phyloP scores from a whole-genome alignment of 23 tunicate genomes.

The Styela plicata region DNA sequence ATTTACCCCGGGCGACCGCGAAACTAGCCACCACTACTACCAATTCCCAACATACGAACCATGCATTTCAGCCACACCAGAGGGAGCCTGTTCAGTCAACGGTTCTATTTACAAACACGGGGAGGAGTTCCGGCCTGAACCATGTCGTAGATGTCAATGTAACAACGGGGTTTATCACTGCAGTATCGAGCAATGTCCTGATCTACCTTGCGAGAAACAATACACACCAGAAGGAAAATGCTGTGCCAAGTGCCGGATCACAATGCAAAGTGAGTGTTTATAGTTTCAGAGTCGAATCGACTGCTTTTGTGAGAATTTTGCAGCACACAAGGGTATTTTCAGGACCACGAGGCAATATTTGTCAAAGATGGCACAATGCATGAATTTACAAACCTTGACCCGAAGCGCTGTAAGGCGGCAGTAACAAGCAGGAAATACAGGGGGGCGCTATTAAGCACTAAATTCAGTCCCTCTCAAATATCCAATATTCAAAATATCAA shows the following conservation, averaged over 20 bases:
- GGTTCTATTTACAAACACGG: constrained; percentile 50
- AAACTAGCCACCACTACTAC: neutral
- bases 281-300: too few species aligned
- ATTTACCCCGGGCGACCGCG: too few species aligned
- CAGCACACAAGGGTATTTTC: too few species aligned
- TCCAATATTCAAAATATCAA: too few species aligned
- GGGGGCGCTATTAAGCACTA: too few species aligned
- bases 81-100: constrained; percentile 42
- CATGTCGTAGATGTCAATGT: constrained; percentile 60
- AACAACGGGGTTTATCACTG: constrained; percentile 54
- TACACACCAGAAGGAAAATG: constrained; percentile 30
- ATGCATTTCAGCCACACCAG: constrained; percentile 4
- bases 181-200: constrained; percentile 31
- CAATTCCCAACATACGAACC: neutral
- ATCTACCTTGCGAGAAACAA: constrained; percentile 23
- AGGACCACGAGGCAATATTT: too few species aligned
- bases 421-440: too few species aligned
- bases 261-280: constrained; percentile 13
- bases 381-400: too few species aligned
- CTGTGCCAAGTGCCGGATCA: constrained; percentile 47
- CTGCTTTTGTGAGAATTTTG: too few species aligned
- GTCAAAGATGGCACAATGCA: too few species aligned
- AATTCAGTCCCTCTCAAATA: too few species aligned
- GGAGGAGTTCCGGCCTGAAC: constrained; percentile 25
- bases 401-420: too few species aligned